A percentile compares a stretch with the other conserved stretches of the same genome.
Conservation (phyloP, 2,888 invertebrate species). For the Hirtodrosophila trivittata region DNA sequence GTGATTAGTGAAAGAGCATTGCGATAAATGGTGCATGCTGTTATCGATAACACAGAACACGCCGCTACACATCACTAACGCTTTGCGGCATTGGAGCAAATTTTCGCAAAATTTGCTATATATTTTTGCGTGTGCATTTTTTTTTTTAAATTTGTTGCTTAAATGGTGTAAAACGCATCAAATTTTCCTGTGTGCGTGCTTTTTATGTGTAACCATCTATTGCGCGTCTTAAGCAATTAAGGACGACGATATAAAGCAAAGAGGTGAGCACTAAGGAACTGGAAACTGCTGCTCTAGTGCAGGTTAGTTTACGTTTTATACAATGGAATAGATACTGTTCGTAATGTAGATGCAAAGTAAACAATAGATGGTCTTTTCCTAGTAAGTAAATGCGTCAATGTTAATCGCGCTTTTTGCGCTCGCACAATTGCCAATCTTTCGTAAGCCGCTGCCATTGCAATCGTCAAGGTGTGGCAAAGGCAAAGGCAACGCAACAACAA, state of each 20-base stretch:
- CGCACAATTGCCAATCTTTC: slow-evolving; percentile 71
- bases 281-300: slow-evolving; percentile 55
- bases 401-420: slow-evolving; percentile 78
- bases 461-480: slow-evolving; percentile 75
- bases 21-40: slow-evolving; percentile 48
- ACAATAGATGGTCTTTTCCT: slow-evolving; percentile 40
- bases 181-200: slow-evolving; percentile 41
- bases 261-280: slow-evolving; percentile 19
- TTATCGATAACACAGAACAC: slow-evolving; percentile 57
- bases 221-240: slow-evolving; percentile 19
- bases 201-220: slow-evolving; percentile 31
- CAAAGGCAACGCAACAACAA: slow-evolving; percentile 39
- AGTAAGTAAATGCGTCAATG: slow-evolving; percentile 76
- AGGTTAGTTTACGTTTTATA: slow-evolving; percentile 58
- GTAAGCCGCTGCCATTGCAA: slow-evolving; percentile 53
- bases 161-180: slow-evolving; percentile 53
- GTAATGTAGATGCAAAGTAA: slow-evolving; percentile 34
- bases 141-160: slow-evolving; percentile 39
- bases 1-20: background rate
- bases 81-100: slow-evolving; percentile 63
- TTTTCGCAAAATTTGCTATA: slow-evolving; percentile 56
- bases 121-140: slow-evolving; percentile 51
- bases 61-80: slow-evolving; percentile 69
- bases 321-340: slow-evolving; percentile 32
- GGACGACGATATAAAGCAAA: slow-evolving; percentile 10